Evolutionary conservation across 1,140 invertebrate genomes (phyloP), one percentile per base, ranked within the genome.

Genomic region (Drosophila triauraria): DNA sequence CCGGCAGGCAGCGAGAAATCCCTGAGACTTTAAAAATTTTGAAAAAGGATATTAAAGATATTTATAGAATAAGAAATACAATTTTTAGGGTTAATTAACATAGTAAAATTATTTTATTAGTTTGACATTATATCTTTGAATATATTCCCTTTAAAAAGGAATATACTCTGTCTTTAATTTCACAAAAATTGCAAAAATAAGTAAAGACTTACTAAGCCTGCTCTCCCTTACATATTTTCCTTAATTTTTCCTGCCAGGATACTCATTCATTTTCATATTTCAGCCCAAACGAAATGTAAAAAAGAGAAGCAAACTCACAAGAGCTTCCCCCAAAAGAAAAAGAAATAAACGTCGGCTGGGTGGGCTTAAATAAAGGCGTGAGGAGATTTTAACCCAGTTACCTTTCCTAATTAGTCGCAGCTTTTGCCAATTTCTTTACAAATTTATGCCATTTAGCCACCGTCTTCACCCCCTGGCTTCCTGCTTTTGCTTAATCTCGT

Each of bases 401-500:
- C 70, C 62, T 75, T 63, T 75, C 35, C 71, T 75, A 75, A 75
- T 75, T 75, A 75, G 58, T 75, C 71, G 58, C 70, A 42, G 46
- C 71, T 63, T 75, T 75, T 63, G 71, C 48, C 71, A 75, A 75
- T 75, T 75, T 75, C 71, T 75, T 75, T 75, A 75, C 69, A 75
- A 77, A 78, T 78, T 61, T 68, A 35, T 61, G 57, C 56, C 48
- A 77, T 77, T 77, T 43, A 77, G 69, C 67, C 30, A 17, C n/a
- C n/a, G n/a, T 43, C 20, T 6, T n/a, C 4, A 15, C 43, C 42
- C 27, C 2, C 20, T 30, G n/a, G 4, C 25, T 23, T 25, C 13
- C 50, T 25, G 3, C 47, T 43, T 30, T 61, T 30, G 10, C 69
- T 17, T 59, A 70, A 70, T 59, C 65, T 50, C 54, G 35, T 59